These are phyloP conservation scores for Conistra vaccinii DNA, from an alignment of 2,888 invertebrate species.

Conservation along the genomic window DNA sequence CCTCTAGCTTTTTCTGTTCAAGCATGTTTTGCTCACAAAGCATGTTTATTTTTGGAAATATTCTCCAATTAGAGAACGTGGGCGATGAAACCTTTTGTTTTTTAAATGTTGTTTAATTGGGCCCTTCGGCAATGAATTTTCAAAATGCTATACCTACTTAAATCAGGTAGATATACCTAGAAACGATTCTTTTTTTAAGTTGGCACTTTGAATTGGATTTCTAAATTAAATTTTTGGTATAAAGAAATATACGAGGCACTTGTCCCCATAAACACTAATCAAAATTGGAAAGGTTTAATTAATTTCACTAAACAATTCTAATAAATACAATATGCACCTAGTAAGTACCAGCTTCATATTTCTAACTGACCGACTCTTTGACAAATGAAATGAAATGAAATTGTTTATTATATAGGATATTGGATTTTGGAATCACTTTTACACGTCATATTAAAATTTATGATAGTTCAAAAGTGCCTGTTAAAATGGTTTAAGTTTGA, in stretches of 20 bases:
- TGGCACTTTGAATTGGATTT: not conserved
- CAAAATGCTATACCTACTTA: slow-evolving; percentile 11
- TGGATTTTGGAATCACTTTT: no score
- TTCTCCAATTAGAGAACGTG: not conserved
- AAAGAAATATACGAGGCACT: not conserved
- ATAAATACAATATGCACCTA: not conserved
- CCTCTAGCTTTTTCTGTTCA: not conserved
- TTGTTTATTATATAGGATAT: no score
- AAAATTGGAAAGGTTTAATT: not conserved
- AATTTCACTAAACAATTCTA: not conserved
- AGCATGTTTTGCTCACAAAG: not conserved
- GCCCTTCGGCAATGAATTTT: not conserved
- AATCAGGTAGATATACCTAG: not conserved
- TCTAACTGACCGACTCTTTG: not conserved
- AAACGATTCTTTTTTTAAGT: not conserved
- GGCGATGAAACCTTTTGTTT: slow-evolving; percentile 2
- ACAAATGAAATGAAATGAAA: no score
- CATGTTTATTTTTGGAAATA: slow-evolving; percentile 34
- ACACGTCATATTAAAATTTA: no score
- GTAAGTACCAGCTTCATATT: not conserved
- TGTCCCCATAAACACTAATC: not conserved
- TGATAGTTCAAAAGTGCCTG: not conserved
- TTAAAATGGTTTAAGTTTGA: not conserved
- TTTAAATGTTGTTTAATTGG: not conserved
- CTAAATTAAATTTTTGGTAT: not conserved